Base-by-base conservation (phyloP, 1,140 invertebrate species). In the Myzus persicae region DNA sequence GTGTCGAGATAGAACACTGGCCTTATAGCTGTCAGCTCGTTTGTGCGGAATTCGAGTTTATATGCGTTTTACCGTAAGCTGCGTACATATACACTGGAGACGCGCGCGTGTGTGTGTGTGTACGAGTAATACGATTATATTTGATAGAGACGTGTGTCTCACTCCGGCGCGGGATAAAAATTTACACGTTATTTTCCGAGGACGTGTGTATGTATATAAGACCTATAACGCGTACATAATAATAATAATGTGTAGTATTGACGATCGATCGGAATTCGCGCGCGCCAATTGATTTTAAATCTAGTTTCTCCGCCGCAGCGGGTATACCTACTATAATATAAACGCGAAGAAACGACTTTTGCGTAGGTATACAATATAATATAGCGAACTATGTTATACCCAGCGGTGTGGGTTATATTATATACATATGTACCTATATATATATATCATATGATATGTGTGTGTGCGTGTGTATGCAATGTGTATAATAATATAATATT, bases 1-100 rank as follows among this genome's bases (percentile, higher is more conserved):
- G 84, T 44, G 42, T n/a, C 42, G 26, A 85, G 84, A 85, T 42
- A 31, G 42, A 31, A 85, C 26, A n/a, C 59, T n/a, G 59, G 31
- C n/a, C 31, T 76, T 18, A n/a, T n/a, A n/a, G 4, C 42, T 42
- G 40, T 31, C 42, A 85, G 38, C 84, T 85, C 40, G 84, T 85
- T 85, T 85, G 84, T 44, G 84, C 84, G 84, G 84, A 85, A 85
- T 85, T 85, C 40, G 36, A 40, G 82, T 85, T 85, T 85, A n/a
- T 85, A 42, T 82, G 40, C 82, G 40, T 4, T 44, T 85, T 44
- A 85, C 84, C 84, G 84, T n/a, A 84, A 42, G 38, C 18, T 40
- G 40, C 22, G n/a, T n/a, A n/a, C n/a, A 9, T 82, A 38, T 18
- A 44, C 38, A 31, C 8, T 85, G 0, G 8, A 85, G 11, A 31